Conservation (phyloP, 2,113 vertebrate species). For the Lycaon pictus region DNA sequence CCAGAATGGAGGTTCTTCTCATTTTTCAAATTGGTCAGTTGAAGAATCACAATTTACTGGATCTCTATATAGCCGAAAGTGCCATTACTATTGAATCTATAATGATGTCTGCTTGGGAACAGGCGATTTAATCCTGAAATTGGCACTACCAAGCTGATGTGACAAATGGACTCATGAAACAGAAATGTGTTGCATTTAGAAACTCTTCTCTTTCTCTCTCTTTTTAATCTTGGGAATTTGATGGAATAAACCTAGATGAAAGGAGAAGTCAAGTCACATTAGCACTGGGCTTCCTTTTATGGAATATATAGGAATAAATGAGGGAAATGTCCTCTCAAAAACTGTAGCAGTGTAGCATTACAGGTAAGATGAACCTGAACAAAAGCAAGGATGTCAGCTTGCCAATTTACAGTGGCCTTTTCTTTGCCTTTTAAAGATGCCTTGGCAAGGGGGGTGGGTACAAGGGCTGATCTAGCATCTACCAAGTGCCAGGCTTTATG, state of each 20-base stretch:
- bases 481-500: neutral
- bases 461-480: neutral
- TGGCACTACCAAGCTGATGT: neutral
- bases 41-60: slow-evolving; percentile 53
- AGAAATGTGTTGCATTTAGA: slow-evolving; percentile 52
- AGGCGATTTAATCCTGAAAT: slow-evolving; percentile 53
- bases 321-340: neutral
- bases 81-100: neutral
- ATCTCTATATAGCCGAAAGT: slow-evolving; percentile 20
- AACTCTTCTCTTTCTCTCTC: neutral
- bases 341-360: neutral
- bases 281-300: neutral
- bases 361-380: neutral
- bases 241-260: neutral
- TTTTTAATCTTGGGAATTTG: neutral
- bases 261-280: neutral
- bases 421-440: neutral
- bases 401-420: neutral
- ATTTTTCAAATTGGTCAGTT: slow-evolving; percentile 30
- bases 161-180: slow-evolving; percentile 39
- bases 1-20: slow-evolving; percentile 46
- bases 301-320: neutral
- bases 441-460: neutral
- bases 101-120: neutral
- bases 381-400: neutral